phyloP scores from a whole-genome alignment of 2,113 vertebrate species.

The Chaetodon auriga region DNA sequence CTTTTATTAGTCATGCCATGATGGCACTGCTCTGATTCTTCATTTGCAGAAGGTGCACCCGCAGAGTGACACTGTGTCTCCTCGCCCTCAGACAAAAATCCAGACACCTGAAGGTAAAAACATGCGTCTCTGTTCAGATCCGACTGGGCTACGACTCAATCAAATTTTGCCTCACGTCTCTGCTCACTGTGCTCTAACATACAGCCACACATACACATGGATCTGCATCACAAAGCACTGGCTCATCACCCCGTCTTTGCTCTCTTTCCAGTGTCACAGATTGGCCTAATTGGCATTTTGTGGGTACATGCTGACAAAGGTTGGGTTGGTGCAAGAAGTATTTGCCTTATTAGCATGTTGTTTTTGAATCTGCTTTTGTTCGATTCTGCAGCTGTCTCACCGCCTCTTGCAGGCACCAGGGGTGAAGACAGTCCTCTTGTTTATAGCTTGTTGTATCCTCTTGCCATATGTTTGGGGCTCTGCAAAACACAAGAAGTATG shows the following conservation, averaged over 20 bases:
- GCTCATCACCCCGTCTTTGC: background rate
- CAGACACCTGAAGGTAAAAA: background rate
- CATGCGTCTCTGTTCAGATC: background rate
- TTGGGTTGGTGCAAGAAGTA: background rate
- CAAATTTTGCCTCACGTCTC: background rate
- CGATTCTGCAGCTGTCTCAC: background rate
- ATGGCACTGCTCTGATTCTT: background rate
- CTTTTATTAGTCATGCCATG: background rate
- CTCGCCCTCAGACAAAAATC: background rate
- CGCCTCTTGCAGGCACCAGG: background rate
- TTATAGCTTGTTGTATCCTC: background rate
- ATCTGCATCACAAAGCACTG: background rate
- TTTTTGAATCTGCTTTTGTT: background rate
- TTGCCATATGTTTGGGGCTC: background rate
- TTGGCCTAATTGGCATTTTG: slow-evolving; percentile 10
- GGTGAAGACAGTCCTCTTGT: background rate
- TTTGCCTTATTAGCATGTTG: background rate
- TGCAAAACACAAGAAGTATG: background rate
- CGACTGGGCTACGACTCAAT: too few relatives aligned
- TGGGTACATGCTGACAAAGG: background rate
- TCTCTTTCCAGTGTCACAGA: background rate
- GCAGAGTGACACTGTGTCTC: background rate
- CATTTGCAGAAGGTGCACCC: too few relatives aligned
- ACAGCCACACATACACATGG: background rate
- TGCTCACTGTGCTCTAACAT: background rate